Percentiles rank a stretch among this genome's conserved stretches.
phyloP scores from a whole-genome alignment of 2,888 invertebrate genomes.

The Eupsilia transversa region DNA sequence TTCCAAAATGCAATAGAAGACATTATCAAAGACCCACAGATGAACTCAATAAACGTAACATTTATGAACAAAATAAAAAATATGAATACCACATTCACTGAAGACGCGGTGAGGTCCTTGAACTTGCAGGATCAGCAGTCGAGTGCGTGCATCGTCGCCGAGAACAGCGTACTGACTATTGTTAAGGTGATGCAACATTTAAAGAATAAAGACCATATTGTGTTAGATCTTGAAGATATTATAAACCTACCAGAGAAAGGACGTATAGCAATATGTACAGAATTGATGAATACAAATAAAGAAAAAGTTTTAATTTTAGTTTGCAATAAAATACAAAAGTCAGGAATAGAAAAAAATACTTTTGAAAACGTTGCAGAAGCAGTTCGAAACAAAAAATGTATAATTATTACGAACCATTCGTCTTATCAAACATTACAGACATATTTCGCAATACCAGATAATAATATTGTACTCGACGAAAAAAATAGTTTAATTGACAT shows the following conservation, averaged over 20 bases:
- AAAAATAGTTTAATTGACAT: slow-evolving; percentile 32
- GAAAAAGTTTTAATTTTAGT: slow-evolving; percentile 11
- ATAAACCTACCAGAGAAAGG: slow-evolving; percentile 1
- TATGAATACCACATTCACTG: too few species aligned
- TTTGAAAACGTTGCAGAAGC: slow-evolving; percentile 16
- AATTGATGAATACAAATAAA: neutral
- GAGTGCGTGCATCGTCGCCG: slow-evolving; percentile 34
- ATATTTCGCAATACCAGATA: neutral
- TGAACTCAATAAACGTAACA: slow-evolving; percentile 19
- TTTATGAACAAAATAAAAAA: slow-evolving; percentile 14
- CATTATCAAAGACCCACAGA: slow-evolving; percentile 30
- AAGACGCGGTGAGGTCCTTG: too few species aligned
- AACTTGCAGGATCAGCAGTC: too few species aligned
- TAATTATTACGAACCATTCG: slow-evolving; percentile 26
- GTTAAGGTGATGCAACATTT: slow-evolving; percentile 32
- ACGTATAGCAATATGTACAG: neutral
- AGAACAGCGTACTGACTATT: slow-evolving; percentile 22
- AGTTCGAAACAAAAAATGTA: neutral
- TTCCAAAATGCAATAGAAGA: neutral
- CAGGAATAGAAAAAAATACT: neutral
- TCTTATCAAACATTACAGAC: too few species aligned
- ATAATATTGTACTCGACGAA: neutral
- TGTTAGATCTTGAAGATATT: slow-evolving; percentile 29
- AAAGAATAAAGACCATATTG: neutral
- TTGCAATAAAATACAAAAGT: neutral